These are phyloP conservation scores for Florisuga fusca DNA, from an alignment of 2,797 vertebrate species.

Conservation along the genomic window DNA sequence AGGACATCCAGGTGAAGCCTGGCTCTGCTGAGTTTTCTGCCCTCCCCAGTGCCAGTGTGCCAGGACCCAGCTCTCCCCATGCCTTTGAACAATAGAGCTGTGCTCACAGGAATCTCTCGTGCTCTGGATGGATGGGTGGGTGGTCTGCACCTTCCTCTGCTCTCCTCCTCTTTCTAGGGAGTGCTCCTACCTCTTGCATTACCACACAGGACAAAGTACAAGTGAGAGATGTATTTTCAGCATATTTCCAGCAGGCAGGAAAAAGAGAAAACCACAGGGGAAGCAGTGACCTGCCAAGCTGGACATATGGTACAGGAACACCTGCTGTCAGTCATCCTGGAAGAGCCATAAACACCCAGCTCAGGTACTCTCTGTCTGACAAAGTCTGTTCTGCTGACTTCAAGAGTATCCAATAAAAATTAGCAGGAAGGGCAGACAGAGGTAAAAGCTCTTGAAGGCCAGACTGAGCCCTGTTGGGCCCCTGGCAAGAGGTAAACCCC, in stretches of 20 bases:
- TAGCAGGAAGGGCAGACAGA: neutral
- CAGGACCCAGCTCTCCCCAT: neutral
- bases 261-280: neutral
- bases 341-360: neutral
- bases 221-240: neutral
- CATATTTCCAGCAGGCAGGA: neutral
- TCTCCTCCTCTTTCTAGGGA: neutral
- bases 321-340: neutral
- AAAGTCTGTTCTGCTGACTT: neutral
- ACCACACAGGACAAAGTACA: neutral
- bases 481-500: neutral
- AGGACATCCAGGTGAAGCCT: neutral
- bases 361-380: neutral
- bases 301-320: accelerated
- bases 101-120: neutral
- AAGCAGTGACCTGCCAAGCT: neutral
- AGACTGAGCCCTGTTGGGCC: neutral
- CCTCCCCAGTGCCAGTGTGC: neutral
- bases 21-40: neutral
- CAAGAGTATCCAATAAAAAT: neutral
- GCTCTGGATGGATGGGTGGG: accelerated
- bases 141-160: neutral
- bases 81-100: neutral
- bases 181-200: neutral
- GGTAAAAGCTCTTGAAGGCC: neutral